Evolutionary conservation across 23 tunicate genomes (phyloP), one percentile per base, ranked within the genome.

Genomic region (Phallusia fumigata): DNA sequence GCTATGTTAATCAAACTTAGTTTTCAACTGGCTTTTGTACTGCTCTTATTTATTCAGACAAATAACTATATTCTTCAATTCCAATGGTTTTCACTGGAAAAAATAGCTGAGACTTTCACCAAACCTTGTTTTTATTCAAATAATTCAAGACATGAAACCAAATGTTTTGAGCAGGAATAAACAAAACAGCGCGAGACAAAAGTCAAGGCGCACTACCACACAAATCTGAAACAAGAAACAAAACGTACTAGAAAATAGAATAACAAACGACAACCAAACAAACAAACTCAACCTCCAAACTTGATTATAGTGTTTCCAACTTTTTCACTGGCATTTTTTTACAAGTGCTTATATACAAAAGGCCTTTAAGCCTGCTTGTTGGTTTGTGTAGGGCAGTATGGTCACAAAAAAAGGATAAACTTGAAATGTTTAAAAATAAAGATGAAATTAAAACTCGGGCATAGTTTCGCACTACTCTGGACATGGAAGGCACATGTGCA

Each of bases 321-420:
- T 3, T 58, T 58, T 58, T 58, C 28, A 58, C 69, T 58, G 69
- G 69, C 69, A 13, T 58, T 58, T 58, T 51, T 58, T 58, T 58
- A 58, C 69, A 58, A 58, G 69, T 58, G 69, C 69, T 58, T 58
- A 58, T 58, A 6, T 58, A 58, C 69, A 58, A 58, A 58, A 58
- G 69, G 28, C 69, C 26, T 58, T 22, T 13, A 21, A 58, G 69
- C 28, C 69, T 58, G 69, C 28, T 58, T 58, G 69, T 58, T 24
- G 69, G 69, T 58, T 58, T 58, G 69, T 58, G 69, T 58, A 58
- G 69, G 69, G 69, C 69, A 58, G 69, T 58, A 58, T 58, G 69
- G 69, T 58, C 69, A 58, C 26, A 58, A 58, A 58, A 6, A 58
- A 58, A 10, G 16, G 13, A 58, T 1, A 58, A 58, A 58, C 69